These are phyloP conservation scores for Thalpophila matura DNA, from an alignment of 2,888 invertebrate species.

Conservation along the genomic window DNA sequence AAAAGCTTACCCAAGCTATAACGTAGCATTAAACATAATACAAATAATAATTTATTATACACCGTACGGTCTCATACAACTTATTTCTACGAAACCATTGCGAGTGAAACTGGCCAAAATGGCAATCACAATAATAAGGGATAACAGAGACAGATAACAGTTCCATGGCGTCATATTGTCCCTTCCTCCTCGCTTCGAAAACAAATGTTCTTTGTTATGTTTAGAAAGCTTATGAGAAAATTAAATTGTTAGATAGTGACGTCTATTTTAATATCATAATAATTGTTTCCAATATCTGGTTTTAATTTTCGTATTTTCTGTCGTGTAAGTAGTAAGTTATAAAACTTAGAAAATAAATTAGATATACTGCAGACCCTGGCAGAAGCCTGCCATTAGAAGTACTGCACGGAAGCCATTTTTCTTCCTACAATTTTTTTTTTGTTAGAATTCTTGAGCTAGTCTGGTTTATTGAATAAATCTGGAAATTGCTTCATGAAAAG, in stretches of 20 bases:
- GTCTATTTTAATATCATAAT: background rate
- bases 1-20: conserved; percentile 11
- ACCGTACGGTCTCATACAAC: conserved; percentile 29
- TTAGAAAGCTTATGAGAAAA: conserved; percentile 2
- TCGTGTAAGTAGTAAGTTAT: too few relatives aligned
- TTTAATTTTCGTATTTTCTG: background rate
- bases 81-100: conserved; percentile 33
- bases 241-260: background rate
- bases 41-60: conserved; percentile 50
- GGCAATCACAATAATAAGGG: conserved; percentile 51
- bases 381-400: background rate
- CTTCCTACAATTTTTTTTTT: too few relatives aligned
- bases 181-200: conserved; percentile 29
- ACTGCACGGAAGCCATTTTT: background rate
- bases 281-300: background rate
- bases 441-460: background rate
- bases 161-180: conserved; percentile 51
- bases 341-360: too few relatives aligned
- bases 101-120: conserved; percentile 44
- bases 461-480: background rate
- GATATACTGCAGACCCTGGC: too few relatives aligned
- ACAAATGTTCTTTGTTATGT: conserved; percentile 24
- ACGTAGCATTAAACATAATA: conserved; percentile 12
- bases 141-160: conserved; percentile 54
- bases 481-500: background rate